phyloP scores from a whole-genome alignment of 2,888 invertebrate genomes.

The Ptychoptera albimana region DNA sequence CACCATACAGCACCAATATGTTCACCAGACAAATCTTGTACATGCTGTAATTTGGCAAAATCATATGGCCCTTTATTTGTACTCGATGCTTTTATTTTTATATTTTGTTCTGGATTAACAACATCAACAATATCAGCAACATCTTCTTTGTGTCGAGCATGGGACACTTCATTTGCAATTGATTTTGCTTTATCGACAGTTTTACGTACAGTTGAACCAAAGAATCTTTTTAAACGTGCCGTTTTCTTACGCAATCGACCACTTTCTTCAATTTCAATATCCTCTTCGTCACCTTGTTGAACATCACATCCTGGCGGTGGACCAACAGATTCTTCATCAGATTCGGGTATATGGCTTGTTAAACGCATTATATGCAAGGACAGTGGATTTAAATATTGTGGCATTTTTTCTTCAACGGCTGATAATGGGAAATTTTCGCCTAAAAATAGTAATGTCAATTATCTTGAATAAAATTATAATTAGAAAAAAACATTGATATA shows the following conservation, averaged over 20 bases:
- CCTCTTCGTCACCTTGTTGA: slow-evolving; percentile 28
- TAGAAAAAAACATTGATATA: too few relatives aligned
- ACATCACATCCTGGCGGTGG: slow-evolving; percentile 27
- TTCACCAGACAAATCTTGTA: slow-evolving; percentile 70
- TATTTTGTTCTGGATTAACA: slow-evolving; percentile 59
- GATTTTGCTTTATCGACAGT: slow-evolving; percentile 85
- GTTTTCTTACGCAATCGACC: slow-evolving; percentile 33
- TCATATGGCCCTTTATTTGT: slow-evolving; percentile 96
- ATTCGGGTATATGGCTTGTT: slow-evolving; percentile 62
- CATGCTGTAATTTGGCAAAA: slow-evolving; percentile 79
- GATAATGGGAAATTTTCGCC: slow-evolving; percentile 79
- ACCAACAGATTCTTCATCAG: slow-evolving; percentile 59
- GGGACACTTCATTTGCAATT: slow-evolving; percentile 74
- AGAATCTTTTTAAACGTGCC: slow-evolving; percentile 55
- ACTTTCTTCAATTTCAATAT: slow-evolving; percentile 29
- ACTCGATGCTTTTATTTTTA: slow-evolving; percentile 85
- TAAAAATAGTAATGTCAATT: too few relatives aligned
- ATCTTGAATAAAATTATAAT: too few relatives aligned
- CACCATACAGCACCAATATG: slow-evolving; percentile 96
- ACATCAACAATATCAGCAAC: slow-evolving; percentile 73
- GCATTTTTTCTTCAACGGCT: slow-evolving; percentile 41
- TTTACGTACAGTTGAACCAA: slow-evolving; percentile 79
- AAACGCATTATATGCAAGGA: slow-evolving; percentile 88
- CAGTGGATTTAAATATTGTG: slow-evolving; percentile 66
- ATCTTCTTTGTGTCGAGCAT: slow-evolving; percentile 75